A percentile compares a stretch with the other conserved stretches of the same genome.
These are phyloP conservation scores for Hoplodrina blanda DNA, from an alignment of 2,888 invertebrate species.

Conservation along the genomic window DNA sequence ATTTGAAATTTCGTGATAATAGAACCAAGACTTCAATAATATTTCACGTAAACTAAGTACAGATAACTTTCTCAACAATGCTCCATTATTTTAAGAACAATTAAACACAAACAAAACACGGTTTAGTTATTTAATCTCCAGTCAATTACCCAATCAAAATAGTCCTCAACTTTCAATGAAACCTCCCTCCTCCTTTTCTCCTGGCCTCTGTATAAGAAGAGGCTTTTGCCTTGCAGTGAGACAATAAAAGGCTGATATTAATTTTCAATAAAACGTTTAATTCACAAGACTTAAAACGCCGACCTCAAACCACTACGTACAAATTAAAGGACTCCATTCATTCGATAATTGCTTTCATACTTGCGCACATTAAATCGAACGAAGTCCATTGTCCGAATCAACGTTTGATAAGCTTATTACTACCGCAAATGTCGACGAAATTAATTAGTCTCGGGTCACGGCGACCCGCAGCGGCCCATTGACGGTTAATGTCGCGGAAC, in stretches of 20 bases:
- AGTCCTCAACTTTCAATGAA: conserved; percentile 47
- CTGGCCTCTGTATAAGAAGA: too few species aligned
- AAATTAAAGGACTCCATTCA: conserved; percentile 57
- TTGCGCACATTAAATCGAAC: conserved; percentile 65
- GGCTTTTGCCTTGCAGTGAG: too few species aligned
- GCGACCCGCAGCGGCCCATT: conserved; percentile 75
- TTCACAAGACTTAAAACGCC: conserved; percentile 51
- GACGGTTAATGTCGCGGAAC: conserved; percentile 68
- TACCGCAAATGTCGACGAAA: conserved; percentile 83
- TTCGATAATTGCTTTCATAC: conserved; percentile 59
- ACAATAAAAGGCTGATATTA: too few species aligned
- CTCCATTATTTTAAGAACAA: conserved; percentile 4
- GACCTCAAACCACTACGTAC: conserved; percentile 43
- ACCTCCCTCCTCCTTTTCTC: not conserved
- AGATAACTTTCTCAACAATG: not conserved
- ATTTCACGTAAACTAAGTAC: too few species aligned
- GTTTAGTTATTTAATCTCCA: conserved; percentile 17
- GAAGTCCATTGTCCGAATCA: conserved; percentile 73
- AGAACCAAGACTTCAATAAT: not conserved
- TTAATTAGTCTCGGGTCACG: conserved; percentile 85
- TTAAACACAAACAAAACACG: conserved; percentile 21
- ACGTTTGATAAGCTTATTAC: conserved; percentile 88
- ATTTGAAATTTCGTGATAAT: too few species aligned
- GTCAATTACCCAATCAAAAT: conserved; percentile 38
- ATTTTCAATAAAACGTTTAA: conserved; percentile 36